Conservation (phyloP, 2,797 vertebrate species). For the Crypturellus tataupa region DNA sequence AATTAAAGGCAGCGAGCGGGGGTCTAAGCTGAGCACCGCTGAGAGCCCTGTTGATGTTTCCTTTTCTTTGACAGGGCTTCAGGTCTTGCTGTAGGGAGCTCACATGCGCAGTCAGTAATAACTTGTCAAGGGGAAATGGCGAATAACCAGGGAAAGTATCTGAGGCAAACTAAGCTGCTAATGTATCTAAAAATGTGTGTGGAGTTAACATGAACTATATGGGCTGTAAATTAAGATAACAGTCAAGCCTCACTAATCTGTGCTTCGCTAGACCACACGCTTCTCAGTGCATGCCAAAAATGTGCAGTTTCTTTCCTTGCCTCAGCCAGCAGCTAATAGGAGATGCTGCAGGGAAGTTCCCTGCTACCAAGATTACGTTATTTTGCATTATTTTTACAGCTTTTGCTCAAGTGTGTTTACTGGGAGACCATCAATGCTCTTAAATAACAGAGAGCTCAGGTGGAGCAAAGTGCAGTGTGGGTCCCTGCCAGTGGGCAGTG, state of each 20-base stretch:
- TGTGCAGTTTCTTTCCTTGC: neutral
- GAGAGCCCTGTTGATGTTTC: conserved; percentile 55
- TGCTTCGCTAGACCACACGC: neutral
- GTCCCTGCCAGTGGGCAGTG: neutral
- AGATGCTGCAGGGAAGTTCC: conserved; percentile 29
- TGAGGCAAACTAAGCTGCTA: conserved; percentile 45
- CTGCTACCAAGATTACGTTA: neutral
- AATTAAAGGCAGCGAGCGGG: neutral
- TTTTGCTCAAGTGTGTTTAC: neutral
- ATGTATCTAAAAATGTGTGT: conserved; percentile 53
- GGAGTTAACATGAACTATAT: conserved; percentile 20
- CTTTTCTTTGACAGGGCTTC: conserved; percentile 61
- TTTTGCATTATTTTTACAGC: conserved; percentile 36
- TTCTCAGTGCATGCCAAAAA: neutral
- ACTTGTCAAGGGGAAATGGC: conserved; percentile 62
- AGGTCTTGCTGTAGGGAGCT: conserved; percentile 63
- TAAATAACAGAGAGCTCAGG: neutral
- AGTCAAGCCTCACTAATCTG: conserved; percentile 29
- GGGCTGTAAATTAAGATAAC: conserved; percentile 70
- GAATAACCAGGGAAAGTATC: conserved; percentile 25
- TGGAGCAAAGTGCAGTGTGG: neutral
- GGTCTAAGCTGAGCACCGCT: conserved; percentile 23
- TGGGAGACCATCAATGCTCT: neutral
- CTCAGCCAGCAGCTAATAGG: conserved; percentile 5
- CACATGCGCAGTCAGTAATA: conserved; percentile 60